Evolutionary conservation across 2,888 invertebrate species (phyloP), one percentile per base, ranked within the genome.

Genomic region (Poecilobothrus nobilitatus): DNA sequence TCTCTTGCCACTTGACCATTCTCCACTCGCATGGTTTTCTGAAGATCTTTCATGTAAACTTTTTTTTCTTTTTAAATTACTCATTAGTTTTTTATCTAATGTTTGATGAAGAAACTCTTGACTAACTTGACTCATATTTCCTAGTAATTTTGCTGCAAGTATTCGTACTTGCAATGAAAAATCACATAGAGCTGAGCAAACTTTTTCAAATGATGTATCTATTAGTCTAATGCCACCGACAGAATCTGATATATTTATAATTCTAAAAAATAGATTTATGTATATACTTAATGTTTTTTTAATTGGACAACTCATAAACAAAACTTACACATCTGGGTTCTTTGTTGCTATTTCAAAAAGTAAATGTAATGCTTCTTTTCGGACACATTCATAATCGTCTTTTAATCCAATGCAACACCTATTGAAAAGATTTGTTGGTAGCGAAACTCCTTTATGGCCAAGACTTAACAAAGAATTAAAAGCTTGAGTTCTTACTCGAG

Each of bases 71-170:
- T 93, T 78, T 15, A 96, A 91, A 77, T 95, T 93, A 67, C 94
- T 94, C 95, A 97, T 96, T 33, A 97, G 86, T 78, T 98, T 98
- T 81, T 99, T 99, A 79, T 99, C 98, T 53, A 99, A 83, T 0
- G 98, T 98, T 83, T 99, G 98, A 77, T 95, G 90, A 68, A 99
- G 84, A 82, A 96, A 97, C 71, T 91, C 88, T 66, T 91, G 88
- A 68, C 95, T 92, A 6, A 99, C 97, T 67, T 87, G 87, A 66
- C 89, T 88, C 85, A 98, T 92, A 18, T 89, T 86, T 1, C 98
- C 98, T 69, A 97, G 85, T 68, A 95, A 84, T 61, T 90, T 87
- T 73, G 94, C 94, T 0, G 96, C 94, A 67, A 91, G 86, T 3
- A 91, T 91, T 64, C 96, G 86, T 71, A 95, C 95, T 74, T 91